Conservation (phyloP, 2,888 invertebrate genomes). For the Torymus tubicola region DNA sequence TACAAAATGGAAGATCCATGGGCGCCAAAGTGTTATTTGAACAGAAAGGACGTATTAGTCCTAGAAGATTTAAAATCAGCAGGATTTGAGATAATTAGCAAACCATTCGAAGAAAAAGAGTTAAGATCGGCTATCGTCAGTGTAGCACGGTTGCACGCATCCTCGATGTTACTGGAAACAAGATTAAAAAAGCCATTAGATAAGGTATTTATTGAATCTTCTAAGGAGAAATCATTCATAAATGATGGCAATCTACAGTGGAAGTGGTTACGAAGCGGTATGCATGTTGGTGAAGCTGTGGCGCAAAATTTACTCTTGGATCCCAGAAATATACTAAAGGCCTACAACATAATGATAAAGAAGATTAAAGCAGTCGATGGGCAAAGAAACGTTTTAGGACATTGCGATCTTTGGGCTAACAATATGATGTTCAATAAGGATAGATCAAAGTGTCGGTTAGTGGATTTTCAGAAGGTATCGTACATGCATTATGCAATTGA, state of each 20-base stretch:
- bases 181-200: conserved; percentile 23
- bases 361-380: neutral
- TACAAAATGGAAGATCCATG: neutral
- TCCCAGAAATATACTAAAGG: neutral
- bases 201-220: neutral
- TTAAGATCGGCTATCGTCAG: conserved; percentile 62
- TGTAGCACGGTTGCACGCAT: conserved; percentile 67
- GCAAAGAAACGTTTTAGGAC: conserved; percentile 28
- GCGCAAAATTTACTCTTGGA: conserved; percentile 1
- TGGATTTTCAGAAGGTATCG: conserved; percentile 32
- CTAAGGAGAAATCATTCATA: conserved; percentile 15
- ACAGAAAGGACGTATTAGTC: conserved; percentile 1
- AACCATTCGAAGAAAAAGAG: conserved; percentile 51
- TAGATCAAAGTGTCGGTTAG: conserved; percentile 5
- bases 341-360: conserved; percentile 8
- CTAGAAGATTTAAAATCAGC: conserved; percentile 26
- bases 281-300: conserved; percentile 29
- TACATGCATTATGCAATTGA: conserved; percentile 14
- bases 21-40: conserved; percentile 30
- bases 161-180: conserved; percentile 65
- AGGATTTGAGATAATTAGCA: neutral
- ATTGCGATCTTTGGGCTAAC: conserved; percentile 44
- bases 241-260: neutral
- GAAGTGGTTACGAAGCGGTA: conserved; percentile 31
- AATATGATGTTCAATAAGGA: conserved; percentile 43